Conservation (phyloP, 2,113 vertebrate species). For the Dromaius novaehollandiae region DNA sequence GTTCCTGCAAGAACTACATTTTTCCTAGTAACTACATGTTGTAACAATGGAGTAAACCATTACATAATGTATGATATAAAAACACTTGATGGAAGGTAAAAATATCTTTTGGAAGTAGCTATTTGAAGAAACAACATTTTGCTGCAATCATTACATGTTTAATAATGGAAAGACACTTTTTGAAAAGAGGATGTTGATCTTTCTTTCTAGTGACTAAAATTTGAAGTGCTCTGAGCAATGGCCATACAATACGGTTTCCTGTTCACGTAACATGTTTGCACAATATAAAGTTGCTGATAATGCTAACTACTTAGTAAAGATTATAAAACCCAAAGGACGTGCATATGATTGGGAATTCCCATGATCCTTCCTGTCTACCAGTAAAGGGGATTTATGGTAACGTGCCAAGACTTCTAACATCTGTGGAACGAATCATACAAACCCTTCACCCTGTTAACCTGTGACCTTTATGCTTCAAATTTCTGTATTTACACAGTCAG, state of each 20-base stretch:
- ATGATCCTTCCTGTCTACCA: slow-evolving; percentile 29
- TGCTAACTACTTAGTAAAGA: neutral
- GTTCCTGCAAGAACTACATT: neutral
- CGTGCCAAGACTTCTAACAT: neutral
- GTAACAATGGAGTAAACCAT: neutral
- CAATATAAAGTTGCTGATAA: slow-evolving; percentile 23
- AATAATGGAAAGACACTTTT: slow-evolving; percentile 16
- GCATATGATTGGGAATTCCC: slow-evolving; percentile 50
- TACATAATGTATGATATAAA: neutral
- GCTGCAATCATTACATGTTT: neutral
- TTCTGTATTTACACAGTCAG: neutral
- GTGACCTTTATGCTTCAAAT: neutral
- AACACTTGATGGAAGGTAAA: neutral
- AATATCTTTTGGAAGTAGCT: neutral
- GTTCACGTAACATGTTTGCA: slow-evolving; percentile 55
- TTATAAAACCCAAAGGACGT: slow-evolving; percentile 7
- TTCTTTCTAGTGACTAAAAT: slow-evolving; percentile 54
- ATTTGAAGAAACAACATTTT: slow-evolving; percentile 30
- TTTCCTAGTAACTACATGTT: neutral
- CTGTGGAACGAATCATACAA: neutral
- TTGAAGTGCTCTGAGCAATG: slow-evolving; percentile 8
- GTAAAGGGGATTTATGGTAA: neutral
- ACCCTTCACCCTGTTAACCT: slow-evolving; percentile 1
- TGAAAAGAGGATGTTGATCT: slow-evolving; percentile 49
- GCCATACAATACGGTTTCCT: slow-evolving; percentile 42